Percentiles rank a stretch among this genome's conserved stretches.
phyloP scores from a whole-genome alignment of 2,113 vertebrate genomes.

The Paradisaea rubra region DNA sequence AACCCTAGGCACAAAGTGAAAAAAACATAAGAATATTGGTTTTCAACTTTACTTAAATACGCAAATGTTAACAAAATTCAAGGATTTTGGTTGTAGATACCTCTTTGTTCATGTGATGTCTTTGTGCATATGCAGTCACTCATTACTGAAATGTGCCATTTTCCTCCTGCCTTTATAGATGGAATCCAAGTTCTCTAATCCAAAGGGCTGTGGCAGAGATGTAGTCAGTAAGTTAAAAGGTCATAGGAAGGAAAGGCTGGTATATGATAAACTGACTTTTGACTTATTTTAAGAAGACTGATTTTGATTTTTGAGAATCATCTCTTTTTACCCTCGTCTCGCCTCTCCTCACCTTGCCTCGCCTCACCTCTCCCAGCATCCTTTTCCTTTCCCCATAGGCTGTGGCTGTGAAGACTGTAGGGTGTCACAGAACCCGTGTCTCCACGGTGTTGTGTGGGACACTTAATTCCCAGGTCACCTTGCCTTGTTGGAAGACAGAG shows the following conservation, averaged over 20 bases:
- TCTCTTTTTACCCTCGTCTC: not conserved
- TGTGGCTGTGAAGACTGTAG: conserved; percentile 2
- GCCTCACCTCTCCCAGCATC: not conserved
- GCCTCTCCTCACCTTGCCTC: not conserved
- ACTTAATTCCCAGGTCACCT: not conserved
- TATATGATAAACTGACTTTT: not conserved
- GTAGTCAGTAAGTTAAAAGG: not conserved
- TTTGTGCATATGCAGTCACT: not conserved
- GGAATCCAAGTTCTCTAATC: not conserved
- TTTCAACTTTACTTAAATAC: not conserved
- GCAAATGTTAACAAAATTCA: not conserved
- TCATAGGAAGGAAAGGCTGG: not conserved
- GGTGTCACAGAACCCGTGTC: not conserved
- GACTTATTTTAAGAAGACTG: not conserved
- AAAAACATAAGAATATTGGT: not conserved
- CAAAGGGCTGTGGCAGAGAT: not conserved
- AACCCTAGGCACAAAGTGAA: not conserved
- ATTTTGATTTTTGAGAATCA: not conserved
- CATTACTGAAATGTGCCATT: not conserved
- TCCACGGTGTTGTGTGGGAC: not conserved
- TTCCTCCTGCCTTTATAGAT: not conserved
- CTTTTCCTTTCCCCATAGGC: conserved; percentile 23
- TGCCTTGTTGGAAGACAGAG: not conserved
- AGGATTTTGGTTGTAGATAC: not conserved
- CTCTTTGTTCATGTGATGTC: not conserved